Base-by-base conservation (phyloP, 2,888 invertebrate genomes). In the Drosophila nr. fundita region DNA sequence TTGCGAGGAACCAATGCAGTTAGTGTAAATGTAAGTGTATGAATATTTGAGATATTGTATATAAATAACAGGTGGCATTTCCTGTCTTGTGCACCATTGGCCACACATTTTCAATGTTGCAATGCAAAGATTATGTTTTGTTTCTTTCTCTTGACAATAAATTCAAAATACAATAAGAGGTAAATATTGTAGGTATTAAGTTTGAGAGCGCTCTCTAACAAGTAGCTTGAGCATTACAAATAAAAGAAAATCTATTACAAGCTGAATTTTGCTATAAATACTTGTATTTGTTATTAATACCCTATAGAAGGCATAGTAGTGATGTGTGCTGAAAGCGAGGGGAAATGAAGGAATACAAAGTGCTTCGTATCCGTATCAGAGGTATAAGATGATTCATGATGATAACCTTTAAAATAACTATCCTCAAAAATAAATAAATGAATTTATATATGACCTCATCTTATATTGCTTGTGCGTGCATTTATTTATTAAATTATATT, bases 61-160 rank as follows among this genome's bases (percentile, higher is more conserved):
- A 75, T 67, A 70, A 73, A 75, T 78, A 83, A 73, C 86, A 84
- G 89, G 87, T 86, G 86, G 82, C 55, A 69, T 73, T 73, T 89
- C 87, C 87, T 79, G 82, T 10, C 57, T 80, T 67, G 61, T 73
- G 71, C 73, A 60, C 49, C 80, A 69, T 64, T 71, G 67, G 65
- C 68, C 68, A 62, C 62, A 64, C 67, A 68, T 48, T 66, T 69
- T 61, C 34, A 58, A 66, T 68, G 45, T 57, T 76, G 68, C 60
- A 67, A 29, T 70, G 69, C 75, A 61, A 68, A 68, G 36, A 18
- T 27, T 42, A 18, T 64, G 42, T 48, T 42, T 60, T 60, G 36
- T 55, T 30, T 49, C 52, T 21, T 24, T 55, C 52, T 60, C 60
- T 30, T 59, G 10, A 32, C 60, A 65, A 59, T 50, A 74, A 70